Conservation (phyloP, 2,888 invertebrate genomes). For the Alentia gelatinosa region DNA sequence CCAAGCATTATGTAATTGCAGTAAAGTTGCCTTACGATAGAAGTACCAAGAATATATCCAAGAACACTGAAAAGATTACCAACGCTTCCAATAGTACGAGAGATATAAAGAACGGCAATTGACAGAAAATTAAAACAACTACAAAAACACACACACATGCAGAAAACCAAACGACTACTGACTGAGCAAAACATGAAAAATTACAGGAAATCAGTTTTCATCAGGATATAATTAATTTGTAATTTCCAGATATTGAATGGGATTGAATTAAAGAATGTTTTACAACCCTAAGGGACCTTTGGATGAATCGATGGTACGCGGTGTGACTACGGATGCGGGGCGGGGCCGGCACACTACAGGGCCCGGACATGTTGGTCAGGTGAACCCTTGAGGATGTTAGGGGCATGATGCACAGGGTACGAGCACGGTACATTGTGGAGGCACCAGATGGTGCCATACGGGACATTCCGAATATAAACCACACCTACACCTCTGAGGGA, state of each 20-base stretch:
- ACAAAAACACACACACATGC: not conserved
- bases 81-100: not conserved
- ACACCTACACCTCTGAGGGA: constrained; percentile 61
- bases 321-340: too few relatives aligned
- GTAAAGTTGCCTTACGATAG: not conserved
- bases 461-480: not conserved
- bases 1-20: not conserved
- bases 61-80: not conserved
- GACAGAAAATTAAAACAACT: not conserved
- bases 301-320: too few relatives aligned
- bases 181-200: not conserved
- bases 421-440: not conserved
- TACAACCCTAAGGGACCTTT: too few relatives aligned
- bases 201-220: too few relatives aligned
- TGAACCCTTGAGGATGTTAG: too few relatives aligned
- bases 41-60: not conserved
- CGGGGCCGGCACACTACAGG: not conserved
- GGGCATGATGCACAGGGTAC: not conserved
- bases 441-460: not conserved
- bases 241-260: too few relatives aligned
- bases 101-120: not conserved
- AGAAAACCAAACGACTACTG: not conserved
- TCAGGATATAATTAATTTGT: too few relatives aligned
- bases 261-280: too few relatives aligned
- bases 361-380: not conserved